Evolutionary conservation across 1,140 invertebrate species (phyloP).

Genomic region (Drosophila saltans): DNA sequence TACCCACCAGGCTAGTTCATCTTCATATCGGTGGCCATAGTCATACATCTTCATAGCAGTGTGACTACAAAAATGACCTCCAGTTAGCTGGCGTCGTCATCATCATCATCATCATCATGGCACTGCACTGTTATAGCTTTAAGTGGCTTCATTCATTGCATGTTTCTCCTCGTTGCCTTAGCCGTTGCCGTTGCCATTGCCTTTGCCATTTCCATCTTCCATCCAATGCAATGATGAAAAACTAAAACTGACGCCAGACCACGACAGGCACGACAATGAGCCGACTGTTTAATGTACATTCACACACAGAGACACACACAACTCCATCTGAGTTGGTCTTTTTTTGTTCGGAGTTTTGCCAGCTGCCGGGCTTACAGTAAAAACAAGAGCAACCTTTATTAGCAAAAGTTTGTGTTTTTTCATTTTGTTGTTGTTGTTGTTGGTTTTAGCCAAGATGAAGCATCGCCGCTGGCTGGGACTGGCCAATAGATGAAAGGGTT

Average conservation of each 20-base stretch:
- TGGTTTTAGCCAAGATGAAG: constrained; percentile 58
- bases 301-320: background rate
- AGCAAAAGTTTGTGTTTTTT: constrained; percentile 46
- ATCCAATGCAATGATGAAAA: constrained; percentile 50
- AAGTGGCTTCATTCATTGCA: constrained; percentile 70
- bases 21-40: constrained; percentile 56
- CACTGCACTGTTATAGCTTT: constrained; percentile 69
- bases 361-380: constrained; percentile 26
- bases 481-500: constrained; percentile 68
- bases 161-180: background rate
- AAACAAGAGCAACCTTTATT: constrained; percentile 77
- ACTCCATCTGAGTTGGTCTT: constrained; percentile 21
- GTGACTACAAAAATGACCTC: constrained; percentile 63
- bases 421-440: constrained; percentile 15
- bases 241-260: constrained; percentile 68
- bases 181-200: background rate
- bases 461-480: constrained; percentile 51
- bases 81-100: constrained; percentile 56
- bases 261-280: constrained; percentile 75
- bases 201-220: constrained; percentile 1
- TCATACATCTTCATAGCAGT: constrained; percentile 67
- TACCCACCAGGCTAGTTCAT: constrained; percentile 41
- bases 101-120: constrained; percentile 29
- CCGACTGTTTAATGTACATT: constrained; percentile 70
- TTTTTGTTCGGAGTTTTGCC: background rate